Percentiles rank a stretch among this genome's conserved stretches.
Conservation (phyloP, 2,113 vertebrate species). For the Dasyprocta punctata region DNA sequence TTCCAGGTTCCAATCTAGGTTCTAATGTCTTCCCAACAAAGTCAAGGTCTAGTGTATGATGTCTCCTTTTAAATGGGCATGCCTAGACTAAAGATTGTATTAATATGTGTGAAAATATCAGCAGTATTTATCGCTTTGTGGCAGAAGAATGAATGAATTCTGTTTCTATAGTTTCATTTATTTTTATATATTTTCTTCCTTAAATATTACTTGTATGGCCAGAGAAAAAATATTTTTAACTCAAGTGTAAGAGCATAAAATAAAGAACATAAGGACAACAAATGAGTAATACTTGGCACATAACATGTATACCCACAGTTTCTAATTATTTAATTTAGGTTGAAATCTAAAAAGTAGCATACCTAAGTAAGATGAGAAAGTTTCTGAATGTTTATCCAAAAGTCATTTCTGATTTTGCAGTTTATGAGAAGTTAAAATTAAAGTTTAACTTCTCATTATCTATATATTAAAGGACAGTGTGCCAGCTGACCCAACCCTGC, state of each 20-base stretch:
- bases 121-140: not conserved
- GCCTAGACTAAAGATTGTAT: not conserved
- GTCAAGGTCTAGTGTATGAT: not conserved
- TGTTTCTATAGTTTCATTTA: not conserved
- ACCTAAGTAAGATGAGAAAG: not conserved
- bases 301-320: not conserved
- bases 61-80: not conserved
- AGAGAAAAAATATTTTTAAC: constrained; percentile 14
- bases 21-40: not conserved
- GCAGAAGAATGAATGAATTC: not conserved
- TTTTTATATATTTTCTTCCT: constrained; percentile 26
- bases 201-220: not conserved
- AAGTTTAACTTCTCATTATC: not conserved
- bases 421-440: constrained; percentile 9
- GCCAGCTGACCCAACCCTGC: not conserved
- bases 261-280: not conserved
- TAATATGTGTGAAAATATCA: not conserved
- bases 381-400: not conserved
- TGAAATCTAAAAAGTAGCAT: not conserved
- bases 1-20: not conserved
- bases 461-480: not conserved
- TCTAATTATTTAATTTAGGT: constrained; percentile 44
- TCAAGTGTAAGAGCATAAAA: not conserved
- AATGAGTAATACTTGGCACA: not conserved
- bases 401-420: not conserved